Evolutionary conservation across 2,113 vertebrate genomes (phyloP).

Genomic region (Rhea pennata): DNA sequence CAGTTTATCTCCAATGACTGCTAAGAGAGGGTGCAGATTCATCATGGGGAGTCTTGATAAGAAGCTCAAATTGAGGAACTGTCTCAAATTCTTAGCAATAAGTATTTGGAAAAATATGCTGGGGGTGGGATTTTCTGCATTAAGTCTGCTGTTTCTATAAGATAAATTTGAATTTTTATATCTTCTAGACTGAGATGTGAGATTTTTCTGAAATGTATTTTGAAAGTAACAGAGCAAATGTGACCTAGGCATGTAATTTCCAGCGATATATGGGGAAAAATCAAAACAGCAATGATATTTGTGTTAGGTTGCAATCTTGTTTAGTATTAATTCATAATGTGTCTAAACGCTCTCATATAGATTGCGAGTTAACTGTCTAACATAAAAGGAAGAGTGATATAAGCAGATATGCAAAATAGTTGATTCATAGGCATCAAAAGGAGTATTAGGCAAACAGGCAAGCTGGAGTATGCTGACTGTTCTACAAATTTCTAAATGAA

Average conservation of each 20-base stretch:
- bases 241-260: neutral
- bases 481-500: neutral
- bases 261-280: neutral
- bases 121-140: neutral
- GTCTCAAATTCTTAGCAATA: neutral
- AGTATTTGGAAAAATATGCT: neutral
- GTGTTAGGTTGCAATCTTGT: neutral
- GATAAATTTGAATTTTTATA: neutral
- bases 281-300: neutral
- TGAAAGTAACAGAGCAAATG: neutral
- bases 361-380: neutral
- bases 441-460: neutral
- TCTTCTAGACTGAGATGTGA: neutral
- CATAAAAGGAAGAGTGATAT: neutral
- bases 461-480: neutral
- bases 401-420: neutral
- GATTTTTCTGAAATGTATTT: neutral
- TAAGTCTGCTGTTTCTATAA: neutral
- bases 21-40: neutral
- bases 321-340: neutral
- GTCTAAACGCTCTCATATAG: neutral
- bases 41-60: neutral
- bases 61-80: neutral
- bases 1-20: constrained; percentile 27
- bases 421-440: neutral